phyloP scores from a whole-genome alignment of 2,113 vertebrate species.

The Phylloscopus trochiloides region DNA sequence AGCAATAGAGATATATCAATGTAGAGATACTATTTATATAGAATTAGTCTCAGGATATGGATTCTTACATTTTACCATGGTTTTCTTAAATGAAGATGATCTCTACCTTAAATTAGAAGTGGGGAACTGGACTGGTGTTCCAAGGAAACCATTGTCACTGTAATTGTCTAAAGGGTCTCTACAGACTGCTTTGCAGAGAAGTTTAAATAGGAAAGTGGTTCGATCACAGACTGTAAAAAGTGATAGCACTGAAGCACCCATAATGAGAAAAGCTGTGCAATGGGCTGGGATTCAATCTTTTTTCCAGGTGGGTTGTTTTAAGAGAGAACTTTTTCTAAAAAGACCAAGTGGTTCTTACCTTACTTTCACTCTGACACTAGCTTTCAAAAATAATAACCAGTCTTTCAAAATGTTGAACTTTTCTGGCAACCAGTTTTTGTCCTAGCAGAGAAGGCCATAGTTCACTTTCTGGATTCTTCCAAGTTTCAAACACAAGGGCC shows the following conservation, averaged over 20 bases:
- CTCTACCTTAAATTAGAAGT: background rate
- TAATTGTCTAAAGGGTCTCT: background rate
- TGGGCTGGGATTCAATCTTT: background rate
- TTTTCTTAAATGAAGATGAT: background rate
- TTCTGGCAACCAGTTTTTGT: background rate
- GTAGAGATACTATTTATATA: background rate
- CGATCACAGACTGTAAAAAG: background rate
- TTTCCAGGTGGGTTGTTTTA: background rate
- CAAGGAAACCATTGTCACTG: background rate
- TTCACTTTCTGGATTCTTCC: conserved; percentile 1
- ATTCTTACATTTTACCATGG: background rate
- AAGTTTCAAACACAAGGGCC: background rate
- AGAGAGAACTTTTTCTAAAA: background rate
- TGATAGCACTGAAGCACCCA: background rate
- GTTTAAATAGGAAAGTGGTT: background rate
- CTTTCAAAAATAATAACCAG: background rate
- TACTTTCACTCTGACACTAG: background rate
- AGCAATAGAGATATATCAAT: background rate
- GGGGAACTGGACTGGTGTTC: background rate
- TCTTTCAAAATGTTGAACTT: background rate
- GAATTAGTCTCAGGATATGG: background rate
- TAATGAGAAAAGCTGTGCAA: background rate
- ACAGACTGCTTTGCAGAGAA: background rate
- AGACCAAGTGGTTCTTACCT: background rate
- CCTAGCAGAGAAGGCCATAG: background rate